Base-by-base conservation (phyloP, 2,113 vertebrate genomes). In the Hirundichthys speculiger region DNA sequence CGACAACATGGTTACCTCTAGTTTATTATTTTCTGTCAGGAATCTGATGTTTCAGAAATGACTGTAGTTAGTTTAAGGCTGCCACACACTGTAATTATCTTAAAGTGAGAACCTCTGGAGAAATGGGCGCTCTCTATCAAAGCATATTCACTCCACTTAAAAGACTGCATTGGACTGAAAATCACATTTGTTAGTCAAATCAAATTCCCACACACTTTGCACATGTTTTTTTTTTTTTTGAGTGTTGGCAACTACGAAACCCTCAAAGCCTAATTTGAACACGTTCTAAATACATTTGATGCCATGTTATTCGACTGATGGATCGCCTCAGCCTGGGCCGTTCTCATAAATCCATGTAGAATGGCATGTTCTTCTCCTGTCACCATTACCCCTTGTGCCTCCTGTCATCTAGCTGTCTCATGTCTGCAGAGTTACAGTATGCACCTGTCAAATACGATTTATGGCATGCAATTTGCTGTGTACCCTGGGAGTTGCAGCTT, bases 1-100 rank as follows among this genome's bases (percentile, higher is more conserved):
- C 54, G 53, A 79, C 81, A 89, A 83, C 76, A 74, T 12, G 10
- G 63, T 49, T 40, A 57, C 75, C 60, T 74, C 45, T 11, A 7
- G 74, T 88, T 88, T 88, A 85, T 87, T 91, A 80, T 90, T 88
- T 89, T 81, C 77, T 83, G 73, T 83, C 85, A 80, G 66, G 48
- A 79, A 70, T 83, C 19, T 65, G 55, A 78, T 69, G 48, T 79
- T 82, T 73, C 63, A 77, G 20, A 82, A 86, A 85, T 68, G 75
- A 68, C 73, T 63, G 49, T 63, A 80, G 79, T 84, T 81, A 59
- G 78, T 85, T 73, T 82, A 75, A 82, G 80, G 71, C 85, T 70
- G 76, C 69, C 81, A 64, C 57, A 63, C 60, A 47, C 68, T 77
- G 82, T 88, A 83, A 86, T 84, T 84, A 84, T 65, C 68, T 69